Percentiles rank a stretch among this genome's conserved stretches.
phyloP scores from a whole-genome alignment of 2,888 invertebrate genomes.

The Sabatieria punctata region DNA sequence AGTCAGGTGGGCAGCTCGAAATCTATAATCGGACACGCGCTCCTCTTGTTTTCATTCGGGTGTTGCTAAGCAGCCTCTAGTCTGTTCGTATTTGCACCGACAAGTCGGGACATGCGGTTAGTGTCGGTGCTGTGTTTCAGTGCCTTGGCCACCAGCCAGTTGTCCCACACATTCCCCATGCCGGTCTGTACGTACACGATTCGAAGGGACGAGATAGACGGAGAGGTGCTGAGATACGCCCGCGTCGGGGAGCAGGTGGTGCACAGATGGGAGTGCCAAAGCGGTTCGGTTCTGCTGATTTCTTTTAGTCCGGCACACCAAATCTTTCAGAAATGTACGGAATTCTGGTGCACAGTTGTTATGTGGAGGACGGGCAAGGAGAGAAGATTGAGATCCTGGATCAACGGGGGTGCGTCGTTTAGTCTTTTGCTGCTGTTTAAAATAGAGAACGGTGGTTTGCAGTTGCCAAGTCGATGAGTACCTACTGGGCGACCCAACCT shows the following conservation, averaged over 20 bases:
- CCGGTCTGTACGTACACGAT: conserved; percentile 29
- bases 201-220: conserved; percentile 27
- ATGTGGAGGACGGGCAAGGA: conserved; percentile 30
- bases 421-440: conserved; percentile 1
- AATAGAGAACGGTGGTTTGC: conserved; percentile 6
- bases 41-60: too few relatives aligned
- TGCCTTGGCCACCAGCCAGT: conserved; percentile 20
- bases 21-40: too few relatives aligned
- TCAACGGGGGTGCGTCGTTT: conserved; percentile 21
- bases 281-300: conserved; percentile 13
- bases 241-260: conserved; percentile 29
- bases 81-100: too few relatives aligned
- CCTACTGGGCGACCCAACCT: conserved; percentile 30
- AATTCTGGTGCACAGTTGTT: conserved; percentile 27
- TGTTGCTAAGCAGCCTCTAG: too few relatives aligned
- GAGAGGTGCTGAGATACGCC: conserved; percentile 25
- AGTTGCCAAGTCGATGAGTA: conserved; percentile 27
- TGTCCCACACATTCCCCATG: conserved; percentile 23
- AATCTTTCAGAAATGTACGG: conserved; percentile 24
- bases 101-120: too few relatives aligned
- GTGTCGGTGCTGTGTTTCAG: too few relatives aligned
- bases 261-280: conserved; percentile 30
- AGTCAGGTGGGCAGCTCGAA: conserved; percentile 28
- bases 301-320: background rate
- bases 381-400: conserved; percentile 25